phyloP scores from a whole-genome alignment of 2,888 invertebrate species.

The Clostera curtula region DNA sequence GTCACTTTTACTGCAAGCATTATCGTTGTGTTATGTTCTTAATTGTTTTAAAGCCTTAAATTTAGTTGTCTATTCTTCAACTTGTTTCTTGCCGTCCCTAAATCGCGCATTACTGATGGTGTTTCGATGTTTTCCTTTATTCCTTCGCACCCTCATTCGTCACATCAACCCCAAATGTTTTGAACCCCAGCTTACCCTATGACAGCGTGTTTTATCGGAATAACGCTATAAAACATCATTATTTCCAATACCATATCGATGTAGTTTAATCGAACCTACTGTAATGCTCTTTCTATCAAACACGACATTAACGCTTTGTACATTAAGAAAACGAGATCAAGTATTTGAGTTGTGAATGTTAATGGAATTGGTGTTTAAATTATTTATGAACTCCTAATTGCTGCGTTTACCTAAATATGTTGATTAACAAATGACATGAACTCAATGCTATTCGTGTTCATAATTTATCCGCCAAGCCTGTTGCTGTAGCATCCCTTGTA shows the following conservation, averaged over 20 bases:
- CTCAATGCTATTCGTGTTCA: no score
- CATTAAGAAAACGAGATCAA: no score
- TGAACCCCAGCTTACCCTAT: constrained; percentile 38
- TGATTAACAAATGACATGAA: no score
- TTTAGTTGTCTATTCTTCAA: constrained; percentile 16
- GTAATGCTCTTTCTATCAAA: no score
- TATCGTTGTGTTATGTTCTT: constrained; percentile 36
- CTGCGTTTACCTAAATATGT: no score
- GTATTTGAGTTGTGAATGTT: no score
- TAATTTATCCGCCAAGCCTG: constrained; percentile 2
- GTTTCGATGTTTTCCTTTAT: constrained; percentile 56
- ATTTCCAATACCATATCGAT: neutral
- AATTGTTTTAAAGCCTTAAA: constrained; percentile 22
- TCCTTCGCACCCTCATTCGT: constrained; percentile 58
- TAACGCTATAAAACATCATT: constrained; percentile 15
- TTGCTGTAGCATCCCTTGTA: constrained; percentile 9
- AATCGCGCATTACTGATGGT: constrained; percentile 41
- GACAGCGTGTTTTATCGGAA: constrained; percentile 30
- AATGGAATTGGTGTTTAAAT: no score
- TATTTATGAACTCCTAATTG: no score
- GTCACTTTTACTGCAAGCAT: constrained; percentile 52
- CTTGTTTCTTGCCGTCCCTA: constrained; percentile 25
- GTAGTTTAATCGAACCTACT: neutral
- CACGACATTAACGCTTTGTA: no score
- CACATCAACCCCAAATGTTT: constrained; percentile 52